Base-by-base conservation (phyloP, 2,888 invertebrate genomes). In the Lepas anatifera region DNA sequence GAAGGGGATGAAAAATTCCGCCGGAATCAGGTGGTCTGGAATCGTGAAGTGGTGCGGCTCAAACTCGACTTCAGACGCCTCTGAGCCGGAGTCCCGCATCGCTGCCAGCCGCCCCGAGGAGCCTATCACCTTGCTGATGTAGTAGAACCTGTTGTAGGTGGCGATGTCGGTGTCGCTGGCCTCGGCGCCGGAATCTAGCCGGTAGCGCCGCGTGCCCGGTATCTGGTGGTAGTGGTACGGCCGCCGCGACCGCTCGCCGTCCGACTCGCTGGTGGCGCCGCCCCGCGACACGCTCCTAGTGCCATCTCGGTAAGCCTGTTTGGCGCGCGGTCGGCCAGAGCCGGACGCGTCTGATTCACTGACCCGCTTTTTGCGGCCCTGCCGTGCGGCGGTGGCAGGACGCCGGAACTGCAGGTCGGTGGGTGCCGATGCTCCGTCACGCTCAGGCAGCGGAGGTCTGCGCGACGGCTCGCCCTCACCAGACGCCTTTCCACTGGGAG, bases 1-100 rank as follows among this genome's bases (percentile, higher is more conserved):
- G 73, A 75, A 76, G 0, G 76, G 77, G 18, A 76, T 72, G 72
- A 77, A 77, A 52, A 77, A 75, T 18, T 75, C 72, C 11, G 73
- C 64, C 13, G 77, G 77, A 29, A 77, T 72, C 41, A 76, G 73
- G 70, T 76, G 77, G 71, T 77, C 76, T n/a, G 76, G 77, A 27
- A 74, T 73, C 25, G 64, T 64, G 64, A 64, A 64, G 64, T 64
- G 37, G 18, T n/a, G 64, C 39, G 37, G 64, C 39, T 64, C 39
- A 37, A 8, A 39, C 13, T 1, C 39, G 11, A 22, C 22, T 13
- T 39, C 39, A 2, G 37, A 37, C 10, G 25, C 25, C 13, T 64
- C 64, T 11, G 25, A 25, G 32, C 18, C 58, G 1, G 39, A 29
- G 0, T 64, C 64, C 25, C 39, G 39, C 25, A 25, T 25, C 13